Base-by-base conservation (phyloP, 2,797 vertebrate species). In the Oryzias sinensis region DNA sequence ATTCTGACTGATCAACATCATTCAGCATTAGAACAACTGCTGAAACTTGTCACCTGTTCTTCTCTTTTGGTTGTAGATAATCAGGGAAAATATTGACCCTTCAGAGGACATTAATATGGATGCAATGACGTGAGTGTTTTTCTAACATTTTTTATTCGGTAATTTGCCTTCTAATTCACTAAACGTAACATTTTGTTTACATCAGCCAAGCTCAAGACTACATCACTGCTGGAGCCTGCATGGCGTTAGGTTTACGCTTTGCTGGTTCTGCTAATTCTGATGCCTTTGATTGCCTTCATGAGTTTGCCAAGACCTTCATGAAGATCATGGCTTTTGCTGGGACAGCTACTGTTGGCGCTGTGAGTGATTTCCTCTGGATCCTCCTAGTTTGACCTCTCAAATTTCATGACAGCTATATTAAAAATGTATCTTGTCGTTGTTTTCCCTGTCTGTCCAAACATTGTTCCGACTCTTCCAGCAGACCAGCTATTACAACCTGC, bases 131-230 rank as follows among this genome's bases (percentile, higher is more conserved):
- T 99, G 85, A 95, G 96, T 95, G 52, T 62, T 56, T 5, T n/a
- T 27, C 27, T 27, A 27, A 27, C 27, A 27, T 27, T 27, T 33
- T 33, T 13, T 37, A 37, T 37, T 8, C 43, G 9, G 18, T 17
- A 45, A 8, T n/a, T 17, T 44, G n/a, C 20, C 16, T 18, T 25
- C 7, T 27, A 14, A 1, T 2, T 14, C 17, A 37, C 17, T 45
- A 22, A 44, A 44, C 43, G 1, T 53, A 29, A 45, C 17, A 20
- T 24, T 11, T 62, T 73, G 16, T 50, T 65, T 47, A 7, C 74
- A 72, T 62, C 79, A 98, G 97, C 70, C 96, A 99, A 92, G 97
- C 96, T 47, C 95, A 98, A 3, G 94, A 97, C 81, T 98, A 99
- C 89, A 99, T 99, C 33, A 96, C 97, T 0, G 96, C 97, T 1